Base-by-base conservation (phyloP, 2,888 invertebrate genomes). In the Dasysyrphus tricinctus region DNA sequence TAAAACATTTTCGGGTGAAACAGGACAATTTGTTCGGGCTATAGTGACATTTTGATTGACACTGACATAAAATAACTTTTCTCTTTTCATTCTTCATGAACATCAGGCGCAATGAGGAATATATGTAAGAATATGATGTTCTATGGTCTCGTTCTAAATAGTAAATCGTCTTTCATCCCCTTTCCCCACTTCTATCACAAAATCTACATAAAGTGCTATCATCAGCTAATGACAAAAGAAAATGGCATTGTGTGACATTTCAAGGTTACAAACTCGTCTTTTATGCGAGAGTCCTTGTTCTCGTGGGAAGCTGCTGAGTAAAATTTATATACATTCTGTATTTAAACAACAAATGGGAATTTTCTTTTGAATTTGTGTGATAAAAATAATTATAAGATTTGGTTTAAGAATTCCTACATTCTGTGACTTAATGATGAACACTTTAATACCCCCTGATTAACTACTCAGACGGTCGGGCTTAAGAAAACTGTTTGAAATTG, bases 31-130 rank as follows among this genome's bases (percentile, higher is more conserved):
- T 34, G 51, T 65, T 65, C 47, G 9, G 47, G 24, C 24, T 5
- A 34, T 49, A 19, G 63, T 59, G 80, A 61, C 74, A 69, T 51
- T 69, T 69, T 69, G 67, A 61, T 69, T 80, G 80, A 37, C 80
- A 69, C 42, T 54, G 37, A 19, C 70, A 67, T 42, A 24, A 61
- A 80, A 74, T 42, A 69, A 69, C 19, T 80, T 74, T 74, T 37
- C 65, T 49, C 73, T 5, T 73, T 65, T 49, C 44, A 14, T 44
- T 44, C 47, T 56, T 47, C 16, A 56, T 72, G n/a, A n/a, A n/a
- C 54, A 24, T 24, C 24, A 16, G n/a, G 11, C 47, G 11, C 47
- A n/a, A n/a, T 24, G 37, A 72, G 24, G 49, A n/a, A n/a, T n/a
- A n/a, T 39, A 51, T 37, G 42, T 37, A 37, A 12, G 6, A 34